Evolutionary conservation across 2,888 invertebrate species (phyloP), one percentile per base, ranked within the genome.

Genomic region (Mythimna albipuncta): DNA sequence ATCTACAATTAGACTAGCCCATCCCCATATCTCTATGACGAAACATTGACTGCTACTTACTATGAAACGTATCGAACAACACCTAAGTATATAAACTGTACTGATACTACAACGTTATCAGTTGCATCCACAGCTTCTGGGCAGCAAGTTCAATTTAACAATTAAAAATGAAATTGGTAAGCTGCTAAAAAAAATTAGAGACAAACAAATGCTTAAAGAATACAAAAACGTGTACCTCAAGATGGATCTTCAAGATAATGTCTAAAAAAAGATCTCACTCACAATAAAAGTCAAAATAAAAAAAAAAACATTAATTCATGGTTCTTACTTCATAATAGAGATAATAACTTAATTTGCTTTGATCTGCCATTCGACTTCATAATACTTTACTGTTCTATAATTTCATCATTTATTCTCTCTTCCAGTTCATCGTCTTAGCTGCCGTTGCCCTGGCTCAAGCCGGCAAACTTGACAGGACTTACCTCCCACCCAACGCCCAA

Each of bases 61-160:
- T 83, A 88, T 88, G 86, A 95, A 92, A 86, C 93, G 91, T 92
- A 94, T 94, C 92, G 91, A 92, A 89, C 84, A 83, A 80, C 81
- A 85, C 82, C 85, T 90, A 88, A 85, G 88, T 95, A 95, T 95
- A 95, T 93, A 95, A 94, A 95, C 90, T 91, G 91, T 90, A 89
- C 90, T 86, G 83, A 83, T 79, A 87, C 86, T 81, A 82, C 82
- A 84, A 90, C 86, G 84, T 91, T 91, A 94, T 95, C 95, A 95
- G 92, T 94, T 87, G 87, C 81, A 88, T 83, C 81, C 85, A 83
- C 83, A 84, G 79, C 88, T 90, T 87, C 90, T 85, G 85, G 81
- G 81, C 61, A 85, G 87, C 87, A 88, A 87, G 90, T 82, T 77
- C 83, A 55, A 16, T 59, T 6, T 19, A 55, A 61, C 32, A 19